These are phyloP conservation scores for Formica selysi DNA, from an alignment of 1,140 invertebrate genomes.

Conservation along the genomic window DNA sequence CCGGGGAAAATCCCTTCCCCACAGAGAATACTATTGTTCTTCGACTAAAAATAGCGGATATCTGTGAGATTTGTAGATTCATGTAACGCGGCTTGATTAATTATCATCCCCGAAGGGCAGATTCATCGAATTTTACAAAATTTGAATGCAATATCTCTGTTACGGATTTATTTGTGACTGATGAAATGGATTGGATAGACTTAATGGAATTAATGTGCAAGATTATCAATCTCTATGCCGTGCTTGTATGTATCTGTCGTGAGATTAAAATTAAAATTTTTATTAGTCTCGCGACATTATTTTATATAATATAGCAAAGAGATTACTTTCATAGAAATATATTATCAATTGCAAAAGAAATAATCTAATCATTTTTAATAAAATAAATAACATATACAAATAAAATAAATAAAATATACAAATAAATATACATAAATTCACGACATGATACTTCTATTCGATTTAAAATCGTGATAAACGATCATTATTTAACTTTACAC, in stretches of 20 bases:
- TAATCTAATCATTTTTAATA: neutral
- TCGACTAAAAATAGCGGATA: slow-evolving; percentile 38
- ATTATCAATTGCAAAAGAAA: neutral
- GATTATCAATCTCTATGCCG: slow-evolving; percentile 7
- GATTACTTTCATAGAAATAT: neutral
- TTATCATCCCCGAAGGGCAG: neutral
- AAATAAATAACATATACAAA: neutral
- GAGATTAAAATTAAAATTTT: slow-evolving; percentile 6
- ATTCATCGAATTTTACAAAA: slow-evolving; percentile 25
- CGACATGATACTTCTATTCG: neutral
- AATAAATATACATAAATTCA: neutral
- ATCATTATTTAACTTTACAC: neutral
- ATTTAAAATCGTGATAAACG: neutral
- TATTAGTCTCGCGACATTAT: neutral
- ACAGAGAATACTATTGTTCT: neutral
- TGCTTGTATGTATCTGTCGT: neutral
- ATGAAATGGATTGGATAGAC: neutral
- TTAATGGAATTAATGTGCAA: slow-evolving; percentile 24
- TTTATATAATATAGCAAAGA: neutral
- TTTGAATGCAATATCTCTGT: slow-evolving; percentile 1
- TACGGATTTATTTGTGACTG: slow-evolving; percentile 5
- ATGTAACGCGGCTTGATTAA: slow-evolving; percentile 36
- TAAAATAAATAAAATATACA: neutral
- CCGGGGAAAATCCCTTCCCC: neutral
- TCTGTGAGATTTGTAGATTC: neutral